Evolutionary conservation across 2,113 vertebrate species (phyloP).

Genomic region (Platysteira castanea): DNA sequence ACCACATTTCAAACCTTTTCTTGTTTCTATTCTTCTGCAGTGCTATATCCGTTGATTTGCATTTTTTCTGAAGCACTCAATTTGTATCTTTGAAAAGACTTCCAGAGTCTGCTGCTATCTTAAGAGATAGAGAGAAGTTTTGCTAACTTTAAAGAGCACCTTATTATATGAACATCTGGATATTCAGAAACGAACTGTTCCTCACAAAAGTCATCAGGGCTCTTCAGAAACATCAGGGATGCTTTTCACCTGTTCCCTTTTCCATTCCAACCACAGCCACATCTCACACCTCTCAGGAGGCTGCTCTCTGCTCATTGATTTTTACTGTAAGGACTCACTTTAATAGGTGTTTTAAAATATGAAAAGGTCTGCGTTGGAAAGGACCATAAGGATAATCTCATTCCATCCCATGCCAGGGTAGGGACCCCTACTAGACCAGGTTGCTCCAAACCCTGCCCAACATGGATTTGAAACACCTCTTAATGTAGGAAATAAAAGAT

Average conservation of each 20-base stretch:
- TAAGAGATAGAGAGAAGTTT: neutral
- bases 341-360: neutral
- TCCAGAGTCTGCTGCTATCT: neutral
- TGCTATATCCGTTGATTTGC: neutral
- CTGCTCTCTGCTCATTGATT: neutral
- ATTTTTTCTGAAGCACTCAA: slow-evolving; percentile 16
- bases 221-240: neutral
- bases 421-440: neutral
- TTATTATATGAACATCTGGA: slow-evolving; percentile 57
- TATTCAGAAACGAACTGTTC: neutral
- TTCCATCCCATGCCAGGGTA: neutral
- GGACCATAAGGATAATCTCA: too few relatives aligned
- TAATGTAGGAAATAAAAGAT: neutral
- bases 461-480: neutral
- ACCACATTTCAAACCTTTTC: neutral
- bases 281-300: neutral
- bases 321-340: neutral
- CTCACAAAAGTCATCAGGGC: neutral
- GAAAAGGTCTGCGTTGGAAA: neutral
- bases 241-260: neutral
- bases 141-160: slow-evolving; percentile 40
- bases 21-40: neutral
- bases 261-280: neutral
- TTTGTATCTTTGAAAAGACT: slow-evolving; percentile 16
- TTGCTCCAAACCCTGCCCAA: neutral